Conservation (phyloP, 1,140 invertebrate species). For the Pygmarrhopalites habei region DNA sequence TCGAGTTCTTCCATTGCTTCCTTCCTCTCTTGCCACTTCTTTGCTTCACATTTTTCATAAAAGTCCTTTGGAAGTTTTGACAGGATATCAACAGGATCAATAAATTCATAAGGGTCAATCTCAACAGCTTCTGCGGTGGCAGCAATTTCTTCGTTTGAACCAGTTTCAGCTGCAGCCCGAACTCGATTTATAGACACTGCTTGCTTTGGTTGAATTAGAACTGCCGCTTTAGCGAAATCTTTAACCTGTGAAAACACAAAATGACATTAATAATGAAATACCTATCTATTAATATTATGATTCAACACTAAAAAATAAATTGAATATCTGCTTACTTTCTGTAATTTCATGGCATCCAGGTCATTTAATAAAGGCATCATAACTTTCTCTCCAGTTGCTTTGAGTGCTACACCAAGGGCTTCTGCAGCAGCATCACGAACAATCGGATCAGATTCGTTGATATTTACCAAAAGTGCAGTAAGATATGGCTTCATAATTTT, state of each 20-base stretch:
- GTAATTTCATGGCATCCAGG: constrained; percentile 83
- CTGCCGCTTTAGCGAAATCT: no score
- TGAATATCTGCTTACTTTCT: no score
- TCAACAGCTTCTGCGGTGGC: constrained; percentile 61
- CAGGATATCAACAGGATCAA: constrained; percentile 87
- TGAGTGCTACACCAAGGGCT: constrained; percentile 88
- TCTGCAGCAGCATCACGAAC: constrained; percentile 80
- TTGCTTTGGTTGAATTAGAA: no score
- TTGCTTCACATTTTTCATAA: constrained; percentile 88
- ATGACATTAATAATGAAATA: no score
- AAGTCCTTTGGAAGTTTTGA: constrained; percentile 91
- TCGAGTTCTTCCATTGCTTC: constrained; percentile 79
- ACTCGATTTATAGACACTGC: no score
- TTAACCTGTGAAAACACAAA: no score
- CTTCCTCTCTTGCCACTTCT: constrained; percentile 96
- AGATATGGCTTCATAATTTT: constrained; percentile 82
- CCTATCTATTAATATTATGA: no score
- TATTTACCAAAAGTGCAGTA: constrained; percentile 69
- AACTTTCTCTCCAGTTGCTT: constrained; percentile 85
- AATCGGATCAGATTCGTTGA: constrained; percentile 77
- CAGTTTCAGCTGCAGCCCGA: constrained; percentile 39
- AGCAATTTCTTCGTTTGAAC: constrained; percentile 51
- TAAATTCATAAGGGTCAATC: constrained; percentile 81
- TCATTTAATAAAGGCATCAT: constrained; percentile 78
- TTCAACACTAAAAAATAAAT: no score